A percentile compares a stretch with the other conserved stretches of the same genome.
Evolutionary conservation across 1,140 invertebrate species (phyloP).

Genomic region (Macrobrachium rosenbergii): DNA sequence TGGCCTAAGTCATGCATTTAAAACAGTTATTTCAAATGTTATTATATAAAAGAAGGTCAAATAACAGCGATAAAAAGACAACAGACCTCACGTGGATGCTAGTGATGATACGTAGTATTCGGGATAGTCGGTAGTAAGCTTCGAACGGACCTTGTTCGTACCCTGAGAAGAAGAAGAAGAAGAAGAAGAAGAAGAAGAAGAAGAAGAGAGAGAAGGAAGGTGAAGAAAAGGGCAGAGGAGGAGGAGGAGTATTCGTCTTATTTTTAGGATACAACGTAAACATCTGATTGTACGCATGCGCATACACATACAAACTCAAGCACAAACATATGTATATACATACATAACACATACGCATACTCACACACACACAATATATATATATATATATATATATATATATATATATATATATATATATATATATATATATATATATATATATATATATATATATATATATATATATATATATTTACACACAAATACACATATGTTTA

Average conservation of each 20-base stretch:
- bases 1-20: no score
- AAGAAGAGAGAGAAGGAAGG: no score
- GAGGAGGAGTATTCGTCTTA: neutral
- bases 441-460: neutral
- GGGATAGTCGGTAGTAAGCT: no score
- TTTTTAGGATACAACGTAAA: neutral
- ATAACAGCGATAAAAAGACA: no score
- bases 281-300: neutral
- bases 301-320: neutral
- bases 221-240: neutral
- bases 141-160: no score
- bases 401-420: neutral
- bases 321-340: neutral
- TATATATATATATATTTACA: neutral
- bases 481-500: neutral
- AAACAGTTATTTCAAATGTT: no score
- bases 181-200: neutral
- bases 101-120: no score
- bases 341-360: neutral
- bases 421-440: neutral
- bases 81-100: no score
- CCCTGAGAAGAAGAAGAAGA: neutral
- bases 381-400: conserved; percentile 23
- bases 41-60: no score
- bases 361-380: neutral